Conservation (phyloP, 2,113 vertebrate genomes). For the Pteropus alecto region DNA sequence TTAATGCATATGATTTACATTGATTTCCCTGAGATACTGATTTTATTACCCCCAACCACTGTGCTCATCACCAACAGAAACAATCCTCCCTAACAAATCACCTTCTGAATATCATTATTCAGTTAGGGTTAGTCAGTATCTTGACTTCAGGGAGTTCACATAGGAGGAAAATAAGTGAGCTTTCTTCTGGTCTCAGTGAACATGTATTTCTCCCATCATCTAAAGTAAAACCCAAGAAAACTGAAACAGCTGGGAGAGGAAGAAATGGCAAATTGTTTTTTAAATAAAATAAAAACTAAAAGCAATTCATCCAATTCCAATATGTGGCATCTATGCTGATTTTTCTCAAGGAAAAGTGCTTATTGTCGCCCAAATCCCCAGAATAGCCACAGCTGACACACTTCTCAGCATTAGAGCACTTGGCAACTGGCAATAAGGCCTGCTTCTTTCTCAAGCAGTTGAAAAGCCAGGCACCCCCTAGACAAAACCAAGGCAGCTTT, state of each 20-base stretch:
- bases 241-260: constrained; percentile 4
- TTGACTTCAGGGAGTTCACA: background rate
- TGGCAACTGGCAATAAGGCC: background rate
- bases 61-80: background rate
- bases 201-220: background rate
- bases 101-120: background rate
- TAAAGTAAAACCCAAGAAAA: constrained; percentile 25
- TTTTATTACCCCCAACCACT: background rate
- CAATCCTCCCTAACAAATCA: background rate
- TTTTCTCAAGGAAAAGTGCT: constrained; percentile 62
- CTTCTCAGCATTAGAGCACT: constrained; percentile 44
- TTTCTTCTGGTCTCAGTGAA: background rate
- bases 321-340: constrained; percentile 51
- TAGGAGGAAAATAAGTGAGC: constrained; percentile 16
- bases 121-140: background rate
- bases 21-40: constrained; percentile 1
- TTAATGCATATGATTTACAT: background rate
- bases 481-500: constrained; percentile 43
- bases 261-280: constrained; percentile 56
- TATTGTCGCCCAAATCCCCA: constrained; percentile 45
- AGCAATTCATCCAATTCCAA: constrained; percentile 48
- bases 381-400: constrained; percentile 34
- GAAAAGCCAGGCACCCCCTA: constrained; percentile 52
- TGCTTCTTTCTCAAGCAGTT: constrained; percentile 47
- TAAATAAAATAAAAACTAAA: constrained; percentile 53